phyloP scores from a whole-genome alignment of 2,113 vertebrate species.

The Polyodon spathula region DNA sequence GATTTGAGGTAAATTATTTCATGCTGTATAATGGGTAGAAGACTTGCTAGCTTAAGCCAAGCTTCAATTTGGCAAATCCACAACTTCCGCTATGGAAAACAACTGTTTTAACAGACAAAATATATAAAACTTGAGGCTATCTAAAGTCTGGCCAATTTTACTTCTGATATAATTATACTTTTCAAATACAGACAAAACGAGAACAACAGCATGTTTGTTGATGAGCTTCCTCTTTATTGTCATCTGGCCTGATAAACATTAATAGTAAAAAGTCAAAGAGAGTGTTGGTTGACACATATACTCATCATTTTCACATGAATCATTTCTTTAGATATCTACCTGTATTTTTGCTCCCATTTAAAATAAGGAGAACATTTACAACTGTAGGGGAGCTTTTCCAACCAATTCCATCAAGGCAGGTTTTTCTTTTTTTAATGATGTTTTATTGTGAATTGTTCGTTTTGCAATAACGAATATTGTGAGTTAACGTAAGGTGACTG shows the following conservation, averaged over 20 bases:
- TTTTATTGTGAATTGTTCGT: no score
- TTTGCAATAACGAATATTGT: no score
- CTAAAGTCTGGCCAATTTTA: conserved; percentile 15
- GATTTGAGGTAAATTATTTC: conserved; percentile 14
- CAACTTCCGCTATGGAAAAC: conserved; percentile 43
- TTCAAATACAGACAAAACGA: conserved; percentile 1
- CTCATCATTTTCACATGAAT: neutral
- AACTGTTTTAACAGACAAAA: conserved; percentile 12
- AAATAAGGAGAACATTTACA: no score
- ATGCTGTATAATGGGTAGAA: conserved; percentile 11
- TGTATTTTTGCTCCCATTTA: no score
- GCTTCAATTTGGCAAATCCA: conserved; percentile 31
- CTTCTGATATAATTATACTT: conserved; percentile 33
- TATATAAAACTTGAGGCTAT: neutral
- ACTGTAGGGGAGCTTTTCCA: no score
- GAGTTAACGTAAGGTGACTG: no score
- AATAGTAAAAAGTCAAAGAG: conserved; percentile 40
- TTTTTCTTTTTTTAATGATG: no score
- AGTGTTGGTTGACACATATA: conserved; percentile 10
- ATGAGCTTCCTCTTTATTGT: neutral
- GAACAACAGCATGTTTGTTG: neutral
- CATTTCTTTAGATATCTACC: no score
- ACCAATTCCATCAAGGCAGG: no score
- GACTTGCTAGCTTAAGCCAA: conserved; percentile 20
- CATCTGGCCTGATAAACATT: conserved; percentile 33